phyloP scores from a whole-genome alignment of 2,113 vertebrate species.

The Dipodomys merriami region DNA sequence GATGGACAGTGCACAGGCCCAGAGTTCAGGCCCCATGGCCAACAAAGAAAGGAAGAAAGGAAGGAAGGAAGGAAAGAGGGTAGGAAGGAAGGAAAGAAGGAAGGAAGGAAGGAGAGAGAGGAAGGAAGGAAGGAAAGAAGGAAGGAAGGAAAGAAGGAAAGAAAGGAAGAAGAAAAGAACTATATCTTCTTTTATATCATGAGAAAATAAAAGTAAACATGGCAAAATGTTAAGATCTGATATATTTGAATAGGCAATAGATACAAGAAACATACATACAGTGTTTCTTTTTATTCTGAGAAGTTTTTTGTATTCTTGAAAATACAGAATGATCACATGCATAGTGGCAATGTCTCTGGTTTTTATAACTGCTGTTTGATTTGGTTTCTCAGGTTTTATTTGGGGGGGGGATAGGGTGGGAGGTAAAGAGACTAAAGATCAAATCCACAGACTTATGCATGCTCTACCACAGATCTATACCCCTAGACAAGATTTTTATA shows the following conservation, averaged over 20 bases:
- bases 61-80: too few relatives aligned
- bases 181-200: background rate
- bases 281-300: background rate
- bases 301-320: background rate
- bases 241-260: background rate
- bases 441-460: background rate
- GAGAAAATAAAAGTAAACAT: background rate
- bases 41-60: too few relatives aligned
- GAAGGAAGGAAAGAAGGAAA: too few relatives aligned
- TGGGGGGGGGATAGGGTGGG: background rate
- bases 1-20: too few relatives aligned
- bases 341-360: background rate
- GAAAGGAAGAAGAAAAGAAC: background rate
- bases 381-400: background rate
- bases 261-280: background rate
- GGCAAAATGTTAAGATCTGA: constrained; percentile 4
- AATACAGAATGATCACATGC: background rate
- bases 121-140: too few relatives aligned
- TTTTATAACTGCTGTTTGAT: background rate
- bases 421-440: too few relatives aligned
- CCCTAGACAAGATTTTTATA: background rate
- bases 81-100: too few relatives aligned
- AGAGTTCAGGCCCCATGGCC: too few relatives aligned
- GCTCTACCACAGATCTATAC: background rate
- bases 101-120: too few relatives aligned